Conservation (phyloP, 1,140 invertebrate species). For the Drosophila bifasciata region DNA sequence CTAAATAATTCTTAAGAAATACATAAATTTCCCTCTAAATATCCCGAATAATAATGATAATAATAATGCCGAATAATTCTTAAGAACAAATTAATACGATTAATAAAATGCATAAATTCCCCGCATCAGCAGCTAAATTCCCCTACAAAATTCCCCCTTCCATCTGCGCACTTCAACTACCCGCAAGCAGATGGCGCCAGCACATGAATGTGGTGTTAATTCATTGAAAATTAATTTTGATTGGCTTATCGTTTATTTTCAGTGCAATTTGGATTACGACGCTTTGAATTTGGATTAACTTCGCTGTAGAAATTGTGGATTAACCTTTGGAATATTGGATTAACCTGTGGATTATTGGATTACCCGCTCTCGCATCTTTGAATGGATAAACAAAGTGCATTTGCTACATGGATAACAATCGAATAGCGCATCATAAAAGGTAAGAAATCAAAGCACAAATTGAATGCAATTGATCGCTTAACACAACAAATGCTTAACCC, state of each 20-base stretch:
- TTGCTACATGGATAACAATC: constrained; percentile 54
- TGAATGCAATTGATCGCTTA: constrained; percentile 31
- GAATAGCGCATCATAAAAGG: constrained; percentile 46
- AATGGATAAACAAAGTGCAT: constrained; percentile 39
- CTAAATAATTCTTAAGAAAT: too few species aligned
- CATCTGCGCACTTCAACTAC: not conserved
- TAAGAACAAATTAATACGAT: too few species aligned
- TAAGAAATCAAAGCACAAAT: constrained; percentile 34
- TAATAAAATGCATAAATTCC: not conserved
- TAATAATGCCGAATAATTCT: too few species aligned
- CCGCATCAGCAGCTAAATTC: not conserved
- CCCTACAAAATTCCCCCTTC: constrained; percentile 5
- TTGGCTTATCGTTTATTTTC: not conserved
- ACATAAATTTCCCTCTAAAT: too few species aligned
- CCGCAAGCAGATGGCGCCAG: constrained; percentile 18
- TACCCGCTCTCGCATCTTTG: constrained; percentile 12
- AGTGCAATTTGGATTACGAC: constrained; percentile 54
- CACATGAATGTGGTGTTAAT: constrained; percentile 2
- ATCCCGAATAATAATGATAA: too few species aligned
- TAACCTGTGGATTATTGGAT: constrained; percentile 30
- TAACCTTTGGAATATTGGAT: too few species aligned
- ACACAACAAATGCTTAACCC: constrained; percentile 50
- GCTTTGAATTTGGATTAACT: too few species aligned
- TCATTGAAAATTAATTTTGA: not conserved
- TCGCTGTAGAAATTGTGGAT: too few species aligned